Conservation (phyloP, 2,113 vertebrate species). For the Otocyon megalotis region DNA sequence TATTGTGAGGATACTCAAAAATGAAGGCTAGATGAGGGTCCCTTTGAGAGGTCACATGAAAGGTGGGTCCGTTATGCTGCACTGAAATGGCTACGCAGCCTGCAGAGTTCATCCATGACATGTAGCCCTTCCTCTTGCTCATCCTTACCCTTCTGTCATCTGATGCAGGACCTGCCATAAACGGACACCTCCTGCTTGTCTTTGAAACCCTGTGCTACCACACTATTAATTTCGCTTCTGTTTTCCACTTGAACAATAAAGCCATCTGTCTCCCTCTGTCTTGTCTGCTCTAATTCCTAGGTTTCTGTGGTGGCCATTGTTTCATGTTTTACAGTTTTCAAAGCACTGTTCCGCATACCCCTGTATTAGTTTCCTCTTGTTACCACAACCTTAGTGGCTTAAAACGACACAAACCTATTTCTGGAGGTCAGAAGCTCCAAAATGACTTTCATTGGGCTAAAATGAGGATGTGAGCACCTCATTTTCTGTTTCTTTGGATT, state of each 20-base stretch:
- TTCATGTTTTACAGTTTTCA: not conserved
- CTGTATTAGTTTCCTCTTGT: not conserved
- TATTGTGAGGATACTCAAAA: not conserved
- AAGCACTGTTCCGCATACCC: not conserved
- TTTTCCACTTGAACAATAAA: not conserved
- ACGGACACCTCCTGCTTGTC: not conserved
- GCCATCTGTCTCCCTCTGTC: not conserved
- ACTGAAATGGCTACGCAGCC: not conserved
- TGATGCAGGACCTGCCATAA: not conserved
- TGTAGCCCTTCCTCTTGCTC: not conserved
- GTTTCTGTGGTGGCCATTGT: not conserved
- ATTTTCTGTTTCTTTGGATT: not conserved
- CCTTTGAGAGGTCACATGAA: not conserved
- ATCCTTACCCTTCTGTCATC: not conserved
- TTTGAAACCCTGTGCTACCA: not conserved
- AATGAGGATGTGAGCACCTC: not conserved
- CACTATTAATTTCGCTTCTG: not conserved
- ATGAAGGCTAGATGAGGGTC: not conserved
- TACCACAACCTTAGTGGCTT: not conserved
- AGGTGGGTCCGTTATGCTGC: not conserved
- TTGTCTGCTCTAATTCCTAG: not conserved
- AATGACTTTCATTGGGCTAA: not conserved
- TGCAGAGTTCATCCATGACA: not conserved
- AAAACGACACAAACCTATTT: not conserved
- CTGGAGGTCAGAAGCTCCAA: not conserved